Evolutionary conservation across 1,140 invertebrate genomes (phyloP).

Genomic region (Anastrepha ludens): DNA sequence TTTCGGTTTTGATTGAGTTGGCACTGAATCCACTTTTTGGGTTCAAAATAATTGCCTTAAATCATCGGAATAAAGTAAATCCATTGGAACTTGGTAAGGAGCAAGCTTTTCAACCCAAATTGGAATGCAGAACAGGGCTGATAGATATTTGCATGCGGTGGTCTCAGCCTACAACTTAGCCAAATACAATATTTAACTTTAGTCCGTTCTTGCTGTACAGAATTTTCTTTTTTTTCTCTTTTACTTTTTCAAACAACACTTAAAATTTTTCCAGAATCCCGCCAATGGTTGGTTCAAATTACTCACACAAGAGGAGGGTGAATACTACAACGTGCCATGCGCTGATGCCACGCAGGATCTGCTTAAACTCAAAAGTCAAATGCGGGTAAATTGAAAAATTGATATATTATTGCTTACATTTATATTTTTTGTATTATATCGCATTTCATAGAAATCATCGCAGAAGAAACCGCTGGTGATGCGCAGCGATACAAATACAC

Average conservation of each 20-base stretch:
- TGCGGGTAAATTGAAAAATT: constrained; percentile 78
- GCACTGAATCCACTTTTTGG: too few relatives aligned
- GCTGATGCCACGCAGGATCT: constrained; percentile 94
- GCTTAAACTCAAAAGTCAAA: constrained; percentile 89
- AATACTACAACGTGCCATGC: constrained; percentile 98
- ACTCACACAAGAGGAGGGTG: constrained; percentile 97
- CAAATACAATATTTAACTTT: background rate
- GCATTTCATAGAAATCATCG: constrained; percentile 80
- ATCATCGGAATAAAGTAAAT: too few relatives aligned
- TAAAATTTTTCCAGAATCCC: constrained; percentile 76
- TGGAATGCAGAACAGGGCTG: too few relatives aligned
- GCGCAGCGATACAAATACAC: constrained; percentile 85
- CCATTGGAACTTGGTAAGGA: too few relatives aligned
- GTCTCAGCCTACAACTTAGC: too few relatives aligned
- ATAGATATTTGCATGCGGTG: too few relatives aligned
- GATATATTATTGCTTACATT: background rate
- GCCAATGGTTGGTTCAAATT: constrained; percentile 98
- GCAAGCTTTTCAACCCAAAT: too few relatives aligned
- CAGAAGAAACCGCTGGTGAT: constrained; percentile 81
- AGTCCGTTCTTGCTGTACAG: background rate
- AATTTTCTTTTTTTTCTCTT: background rate
- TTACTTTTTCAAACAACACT: background rate
- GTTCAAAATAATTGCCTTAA: too few relatives aligned
- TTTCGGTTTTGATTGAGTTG: too few relatives aligned
- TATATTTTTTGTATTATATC: constrained; percentile 58